phyloP scores from a whole-genome alignment of 2,113 vertebrate species.

The Nicator chloris region DNA sequence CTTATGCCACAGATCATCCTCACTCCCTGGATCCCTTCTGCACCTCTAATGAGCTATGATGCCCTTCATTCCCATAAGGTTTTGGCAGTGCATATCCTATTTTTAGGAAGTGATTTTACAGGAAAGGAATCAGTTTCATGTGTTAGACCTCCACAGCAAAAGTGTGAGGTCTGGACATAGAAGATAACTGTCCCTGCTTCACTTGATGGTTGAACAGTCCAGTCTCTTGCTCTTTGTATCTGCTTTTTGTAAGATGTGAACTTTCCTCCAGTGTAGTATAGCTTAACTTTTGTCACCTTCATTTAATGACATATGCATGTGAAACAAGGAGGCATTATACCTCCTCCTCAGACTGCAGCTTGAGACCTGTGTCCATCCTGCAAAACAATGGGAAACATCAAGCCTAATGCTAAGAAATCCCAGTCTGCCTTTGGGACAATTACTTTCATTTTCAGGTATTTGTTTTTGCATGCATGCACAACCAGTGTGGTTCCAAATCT shows the following conservation, averaged over 20 bases:
- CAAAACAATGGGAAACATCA: not conserved
- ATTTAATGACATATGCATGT: not conserved
- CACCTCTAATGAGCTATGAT: not conserved
- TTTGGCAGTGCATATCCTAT: not conserved
- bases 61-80: not conserved
- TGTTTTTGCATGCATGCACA: not conserved
- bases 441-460: not conserved
- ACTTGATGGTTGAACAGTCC: not conserved
- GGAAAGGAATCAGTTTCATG: not conserved
- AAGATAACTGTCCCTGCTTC: not conserved
- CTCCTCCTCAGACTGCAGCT: not conserved
- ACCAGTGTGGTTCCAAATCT: not conserved
- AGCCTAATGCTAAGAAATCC: not conserved
- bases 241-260: not conserved
- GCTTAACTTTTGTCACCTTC: not conserved
- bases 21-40: not conserved
- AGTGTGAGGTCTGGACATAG: not conserved
- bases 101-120: not conserved
- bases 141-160: not conserved
- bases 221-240: not conserved
- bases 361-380: not conserved
- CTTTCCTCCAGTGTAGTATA: not conserved
- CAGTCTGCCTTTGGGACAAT: not conserved
- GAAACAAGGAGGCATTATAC: not conserved
- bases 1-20: not conserved